phyloP scores from a whole-genome alignment of 92 coral and sea anemone species.

The Porites evermanni region DNA sequence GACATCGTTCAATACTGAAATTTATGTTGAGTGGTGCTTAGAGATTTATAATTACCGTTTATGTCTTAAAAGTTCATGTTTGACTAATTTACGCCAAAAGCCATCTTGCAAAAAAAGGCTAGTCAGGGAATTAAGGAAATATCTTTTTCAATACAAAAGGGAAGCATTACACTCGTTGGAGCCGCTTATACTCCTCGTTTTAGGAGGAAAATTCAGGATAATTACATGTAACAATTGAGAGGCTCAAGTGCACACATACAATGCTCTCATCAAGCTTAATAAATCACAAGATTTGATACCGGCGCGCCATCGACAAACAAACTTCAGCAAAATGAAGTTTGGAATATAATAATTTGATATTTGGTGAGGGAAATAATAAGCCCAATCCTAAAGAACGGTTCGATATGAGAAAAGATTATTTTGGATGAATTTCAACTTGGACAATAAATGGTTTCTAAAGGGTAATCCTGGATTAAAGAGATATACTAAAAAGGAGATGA shows the following conservation, averaged over 20 bases:
- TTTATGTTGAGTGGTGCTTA: constrained; percentile 26
- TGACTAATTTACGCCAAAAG: background rate
- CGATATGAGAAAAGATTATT: constrained; percentile 2
- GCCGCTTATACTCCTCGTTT: background rate
- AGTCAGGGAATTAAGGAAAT: background rate
- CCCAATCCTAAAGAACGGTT: background rate
- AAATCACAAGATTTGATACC: constrained; percentile 26
- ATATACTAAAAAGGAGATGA: constrained; percentile 72
- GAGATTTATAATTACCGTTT: constrained; percentile 17
- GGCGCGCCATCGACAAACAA: constrained; percentile 51
- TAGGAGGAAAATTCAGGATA: constrained; percentile 22
- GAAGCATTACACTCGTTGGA: background rate
- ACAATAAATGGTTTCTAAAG: constrained; percentile 8
- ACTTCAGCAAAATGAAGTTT: constrained; percentile 7
- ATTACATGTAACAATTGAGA: constrained; percentile 9
- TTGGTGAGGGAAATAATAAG: background rate
- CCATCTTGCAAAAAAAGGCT: background rate
- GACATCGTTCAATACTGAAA: constrained; percentile 11
- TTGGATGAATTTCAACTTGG: constrained; percentile 12
- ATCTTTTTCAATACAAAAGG: background rate
- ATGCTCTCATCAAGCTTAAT: constrained; percentile 40
- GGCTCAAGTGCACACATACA: constrained; percentile 25
- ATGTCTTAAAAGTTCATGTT: background rate
- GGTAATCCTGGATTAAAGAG: constrained; percentile 77
- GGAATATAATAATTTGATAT: constrained; percentile 22